These are phyloP conservation scores for Mergus octosetaceus DNA, from an alignment of 2,797 vertebrate species.

Conservation along the genomic window DNA sequence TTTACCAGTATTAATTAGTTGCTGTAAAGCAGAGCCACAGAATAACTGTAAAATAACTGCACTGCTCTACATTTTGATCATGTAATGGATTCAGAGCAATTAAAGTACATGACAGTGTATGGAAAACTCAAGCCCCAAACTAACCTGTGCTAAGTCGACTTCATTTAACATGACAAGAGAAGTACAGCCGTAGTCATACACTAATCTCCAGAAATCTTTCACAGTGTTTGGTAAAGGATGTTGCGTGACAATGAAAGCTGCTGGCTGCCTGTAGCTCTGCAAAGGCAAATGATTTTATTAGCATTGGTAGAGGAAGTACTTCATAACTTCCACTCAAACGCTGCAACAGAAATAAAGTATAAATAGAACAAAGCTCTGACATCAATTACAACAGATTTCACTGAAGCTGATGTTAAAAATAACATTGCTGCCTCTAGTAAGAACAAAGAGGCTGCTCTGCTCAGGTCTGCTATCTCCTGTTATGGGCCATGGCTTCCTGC, in stretches of 20 bases:
- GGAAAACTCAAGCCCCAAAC: background rate
- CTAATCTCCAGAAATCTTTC: conserved; percentile 99
- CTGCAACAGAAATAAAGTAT: background rate
- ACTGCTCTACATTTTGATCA: background rate
- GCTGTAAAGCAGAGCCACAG: background rate
- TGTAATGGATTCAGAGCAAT: background rate
- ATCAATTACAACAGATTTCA: background rate
- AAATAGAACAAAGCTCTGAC: background rate
- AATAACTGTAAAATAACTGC: background rate
- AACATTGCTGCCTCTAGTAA: background rate
- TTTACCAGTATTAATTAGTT: background rate
- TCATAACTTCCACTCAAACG: background rate
- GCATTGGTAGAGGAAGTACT: background rate
- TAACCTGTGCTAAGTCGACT: conserved; percentile 95
- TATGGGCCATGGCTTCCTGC: background rate
- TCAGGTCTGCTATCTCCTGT: background rate
- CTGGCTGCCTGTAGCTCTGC: conserved; percentile 98
- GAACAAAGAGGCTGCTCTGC: background rate
- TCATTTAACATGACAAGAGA: conserved; percentile 98
- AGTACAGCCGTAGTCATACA: conserved; percentile 98
- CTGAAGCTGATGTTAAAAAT: background rate
- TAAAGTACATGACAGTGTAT: rapidly evolving
- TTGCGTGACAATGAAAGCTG: conserved; percentile 98
- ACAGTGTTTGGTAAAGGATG: conserved; percentile 97
- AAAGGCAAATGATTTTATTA: conserved; percentile 36